phyloP scores from a whole-genome alignment of 1,140 invertebrate species.

The Mylabris phalerata region DNA sequence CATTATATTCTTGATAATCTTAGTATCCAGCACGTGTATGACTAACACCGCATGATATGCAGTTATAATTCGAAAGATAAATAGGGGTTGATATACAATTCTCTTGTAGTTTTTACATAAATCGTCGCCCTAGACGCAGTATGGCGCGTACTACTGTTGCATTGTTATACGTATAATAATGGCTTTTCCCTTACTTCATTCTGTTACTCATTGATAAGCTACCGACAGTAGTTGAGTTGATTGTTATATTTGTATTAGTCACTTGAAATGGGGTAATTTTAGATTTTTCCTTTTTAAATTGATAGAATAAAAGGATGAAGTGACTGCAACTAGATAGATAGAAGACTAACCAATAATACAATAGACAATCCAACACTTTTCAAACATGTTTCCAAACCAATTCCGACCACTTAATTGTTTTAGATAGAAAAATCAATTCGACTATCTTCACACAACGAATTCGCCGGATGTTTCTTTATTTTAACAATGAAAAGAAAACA shows the following conservation, averaged over 20 bases:
- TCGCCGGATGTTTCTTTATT: background rate
- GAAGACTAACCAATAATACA: background rate
- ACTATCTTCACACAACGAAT: background rate
- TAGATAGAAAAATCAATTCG: background rate
- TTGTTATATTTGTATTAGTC: constrained; percentile 21
- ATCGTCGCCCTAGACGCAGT: constrained; percentile 25
- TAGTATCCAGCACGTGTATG: constrained; percentile 23
- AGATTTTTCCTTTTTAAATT: constrained; percentile 10
- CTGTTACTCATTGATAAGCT: constrained; percentile 29
- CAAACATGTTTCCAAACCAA: background rate
- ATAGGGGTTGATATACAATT: constrained; percentile 32
- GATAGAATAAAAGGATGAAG: background rate
- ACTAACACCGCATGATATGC: constrained; percentile 32
- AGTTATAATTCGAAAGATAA: constrained; percentile 33
- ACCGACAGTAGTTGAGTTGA: constrained; percentile 12
- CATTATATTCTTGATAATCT: constrained; percentile 17
- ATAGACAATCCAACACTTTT: constrained; percentile 10
- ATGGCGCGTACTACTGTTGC: constrained; percentile 10
- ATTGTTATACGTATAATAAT: constrained; percentile 29
- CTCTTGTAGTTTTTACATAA: constrained; percentile 30
- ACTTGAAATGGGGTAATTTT: constrained; percentile 18
- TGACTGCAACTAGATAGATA: constrained; percentile 6
- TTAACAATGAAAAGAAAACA: no score
- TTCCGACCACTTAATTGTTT: constrained; percentile 4
- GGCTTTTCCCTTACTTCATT: constrained; percentile 11